Conservation (phyloP, 2,888 invertebrate species). For the Tenthredo scrophulariae region DNA sequence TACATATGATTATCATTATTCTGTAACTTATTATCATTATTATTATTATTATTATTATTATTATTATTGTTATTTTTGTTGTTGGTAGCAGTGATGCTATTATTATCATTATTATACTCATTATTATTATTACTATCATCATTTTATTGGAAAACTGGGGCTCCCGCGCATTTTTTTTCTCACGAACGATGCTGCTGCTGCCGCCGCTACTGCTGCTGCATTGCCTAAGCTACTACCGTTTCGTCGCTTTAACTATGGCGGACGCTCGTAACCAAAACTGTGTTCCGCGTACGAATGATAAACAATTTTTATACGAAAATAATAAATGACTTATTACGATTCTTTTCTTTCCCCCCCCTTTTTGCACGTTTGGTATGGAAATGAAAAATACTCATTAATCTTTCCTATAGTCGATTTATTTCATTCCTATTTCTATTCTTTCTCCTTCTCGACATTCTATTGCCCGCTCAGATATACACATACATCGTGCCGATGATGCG, state of each 20-base stretch:
- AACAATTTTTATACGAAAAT: not conserved
- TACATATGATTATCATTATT: slow-evolving; percentile 48
- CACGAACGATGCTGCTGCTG: slow-evolving; percentile 54
- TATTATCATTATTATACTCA: slow-evolving; percentile 20
- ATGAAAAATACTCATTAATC: not conserved
- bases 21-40: slow-evolving; percentile 10
- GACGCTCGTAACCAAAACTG: slow-evolving; percentile 57
- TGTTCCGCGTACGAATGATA: slow-evolving; percentile 23
- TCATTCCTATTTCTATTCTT: not conserved
- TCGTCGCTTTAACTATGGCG: slow-evolving; percentile 63
- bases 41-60: not conserved
- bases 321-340: not conserved
- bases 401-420: not conserved
- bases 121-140: slow-evolving; percentile 41
- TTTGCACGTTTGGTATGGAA: not conserved
- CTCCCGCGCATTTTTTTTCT: slow-evolving; percentile 74
- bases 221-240: slow-evolving; percentile 53
- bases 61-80: not conserved
- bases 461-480: not conserved
- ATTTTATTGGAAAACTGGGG: slow-evolving; percentile 63
- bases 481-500: not conserved
- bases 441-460: not conserved
- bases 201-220: slow-evolving; percentile 54
- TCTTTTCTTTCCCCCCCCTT: not conserved
- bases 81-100: slow-evolving; percentile 30